Evolutionary conservation across 2,113 vertebrate species (phyloP), one percentile per base, ranked within the genome.

Genomic region (Anarhynchus alexandrinus): DNA sequence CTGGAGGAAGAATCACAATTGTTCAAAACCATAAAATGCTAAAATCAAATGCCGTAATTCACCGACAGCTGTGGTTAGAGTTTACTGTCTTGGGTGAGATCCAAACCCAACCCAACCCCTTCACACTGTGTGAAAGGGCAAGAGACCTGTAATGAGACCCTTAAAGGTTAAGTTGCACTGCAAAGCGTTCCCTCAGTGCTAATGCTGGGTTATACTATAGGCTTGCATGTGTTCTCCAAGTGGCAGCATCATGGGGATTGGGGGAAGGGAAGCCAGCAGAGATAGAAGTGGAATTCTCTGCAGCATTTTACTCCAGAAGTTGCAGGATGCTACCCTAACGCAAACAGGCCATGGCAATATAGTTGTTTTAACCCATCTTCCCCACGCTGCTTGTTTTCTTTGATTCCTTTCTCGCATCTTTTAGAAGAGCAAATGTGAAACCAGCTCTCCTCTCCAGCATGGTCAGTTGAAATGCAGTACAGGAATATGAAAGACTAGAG

Each of bases 141-240:
- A 36, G 23, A 49, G 30, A 19, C n/a, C 20, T 32, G 21, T 20
- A 59, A 38, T 25, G 40, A 42, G 43, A 29, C 22, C 43, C 23
- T 22, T 52, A 30, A 45, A 40, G 40, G 6, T 67, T n/a, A 17
- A 51, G 29, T 29, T 73, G 49, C 11, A 13, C 12, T 69, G 71
- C 74, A 52, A 21, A 69, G 36, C 17, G n/a, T 64, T 73, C 66
- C 47, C 30, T 26, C n/a, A 6, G 55, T 8, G 43, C 34, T 36
- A 19, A 49, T 0, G 0, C 9, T 4, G 8, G 52, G 18, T 26
- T 65, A 10, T 34, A 5, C 51, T 29, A 5, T 23, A 30, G 52
- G 71, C 23, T 77, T 52, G 16, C 12, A 6, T 29, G 16, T n/a
- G 22, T 55, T 40, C 51, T 76, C 42, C 22, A 69, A 32, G 52